phyloP scores from a whole-genome alignment of 2,797 vertebrate genomes.

The Remorina albescens region DNA sequence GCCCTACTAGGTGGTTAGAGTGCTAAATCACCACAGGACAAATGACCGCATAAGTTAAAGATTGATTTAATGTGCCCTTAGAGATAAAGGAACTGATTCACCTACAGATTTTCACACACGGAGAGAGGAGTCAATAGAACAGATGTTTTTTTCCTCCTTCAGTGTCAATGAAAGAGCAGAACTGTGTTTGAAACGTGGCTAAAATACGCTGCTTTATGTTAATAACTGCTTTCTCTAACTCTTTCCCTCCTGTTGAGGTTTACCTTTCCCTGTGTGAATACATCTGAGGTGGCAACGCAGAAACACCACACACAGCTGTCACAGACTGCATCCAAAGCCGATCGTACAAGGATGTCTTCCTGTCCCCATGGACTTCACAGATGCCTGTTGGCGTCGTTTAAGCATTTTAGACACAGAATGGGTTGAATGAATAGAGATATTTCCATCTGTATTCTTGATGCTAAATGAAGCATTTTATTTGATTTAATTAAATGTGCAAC shows the following conservation, averaged over 20 bases:
- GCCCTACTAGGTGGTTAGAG: constrained; percentile 14
- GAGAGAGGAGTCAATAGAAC: not conserved
- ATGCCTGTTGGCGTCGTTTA: constrained; percentile 38
- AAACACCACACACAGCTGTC: constrained; percentile 55
- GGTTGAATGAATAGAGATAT: constrained; percentile 19
- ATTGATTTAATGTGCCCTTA: constrained; percentile 33
- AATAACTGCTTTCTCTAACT: not conserved
- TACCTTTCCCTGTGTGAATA: constrained; percentile 21
- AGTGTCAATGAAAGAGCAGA: constrained; percentile 1
- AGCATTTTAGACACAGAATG: constrained; percentile 30
- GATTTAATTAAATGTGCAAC: too few relatives aligned
- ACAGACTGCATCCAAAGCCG: constrained; percentile 55
- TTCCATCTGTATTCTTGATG: constrained; percentile 10
- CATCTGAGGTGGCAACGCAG: constrained; percentile 34
- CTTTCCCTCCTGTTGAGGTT: not conserved
- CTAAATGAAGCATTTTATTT: constrained; percentile 11
- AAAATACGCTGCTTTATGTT: not conserved
- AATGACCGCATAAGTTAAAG: constrained; percentile 34
- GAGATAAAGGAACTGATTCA: not conserved
- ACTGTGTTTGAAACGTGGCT: not conserved
- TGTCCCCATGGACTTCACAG: constrained; percentile 56
- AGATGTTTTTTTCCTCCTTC: not conserved
- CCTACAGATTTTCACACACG: constrained; percentile 2
- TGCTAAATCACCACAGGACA: constrained; percentile 31
- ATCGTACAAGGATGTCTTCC: constrained; percentile 34